Base-by-base conservation (phyloP, 2,888 invertebrate genomes). In the Ashinkailepas kermadecensis region DNA sequence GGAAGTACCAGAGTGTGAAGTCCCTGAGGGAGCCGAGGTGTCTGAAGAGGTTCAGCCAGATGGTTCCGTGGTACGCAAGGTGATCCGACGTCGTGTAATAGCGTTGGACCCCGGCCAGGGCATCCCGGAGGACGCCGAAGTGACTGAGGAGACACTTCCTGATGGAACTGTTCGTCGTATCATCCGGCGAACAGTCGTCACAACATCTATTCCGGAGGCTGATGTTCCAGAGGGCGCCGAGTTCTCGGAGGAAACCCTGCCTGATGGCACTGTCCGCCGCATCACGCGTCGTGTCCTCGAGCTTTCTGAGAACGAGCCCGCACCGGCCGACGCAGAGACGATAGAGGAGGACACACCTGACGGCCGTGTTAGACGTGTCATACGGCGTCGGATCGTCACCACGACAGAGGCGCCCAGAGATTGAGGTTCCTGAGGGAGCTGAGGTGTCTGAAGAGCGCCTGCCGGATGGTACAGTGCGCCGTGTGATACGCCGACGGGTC, bases 231-330 rank as follows among this genome's bases (percentile, higher is more conserved):
- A 74, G 74, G 74, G 74, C n/a, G 74, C 74, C 21, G 74, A 74
- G 21, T 74, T 74, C 56, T 74, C 74, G 15, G 74, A 74, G 74
- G 74, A 74, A 15, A 74, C 74, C 21, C 56, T 74, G 54, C 74
- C 74, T 0, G 74, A 74, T 10, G 74, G 74, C 10, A 74, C 74
- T 0, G 74, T 74, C 3, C 74, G 74, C 10, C 74, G 74, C 18
- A 74, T 74, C 10, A 74, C 74, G 8, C 74, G 74, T 9, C 54
- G 74, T 3, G 11, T 74, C 2, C 54, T 74, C 74, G 74, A 74
- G 56, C 56, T 74, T 0, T 56, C 74, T 0, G 70, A 70, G 10
- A n/a, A 15, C 13, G 70, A 25, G 54, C 39, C 39, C 10, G 18
- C 39, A 18, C 70, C 70, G 8, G 74, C 18, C 21, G 74, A 54